Evolutionary conservation across 2,797 vertebrate genomes (phyloP).

Genomic region (Fistularia commersonii): DNA sequence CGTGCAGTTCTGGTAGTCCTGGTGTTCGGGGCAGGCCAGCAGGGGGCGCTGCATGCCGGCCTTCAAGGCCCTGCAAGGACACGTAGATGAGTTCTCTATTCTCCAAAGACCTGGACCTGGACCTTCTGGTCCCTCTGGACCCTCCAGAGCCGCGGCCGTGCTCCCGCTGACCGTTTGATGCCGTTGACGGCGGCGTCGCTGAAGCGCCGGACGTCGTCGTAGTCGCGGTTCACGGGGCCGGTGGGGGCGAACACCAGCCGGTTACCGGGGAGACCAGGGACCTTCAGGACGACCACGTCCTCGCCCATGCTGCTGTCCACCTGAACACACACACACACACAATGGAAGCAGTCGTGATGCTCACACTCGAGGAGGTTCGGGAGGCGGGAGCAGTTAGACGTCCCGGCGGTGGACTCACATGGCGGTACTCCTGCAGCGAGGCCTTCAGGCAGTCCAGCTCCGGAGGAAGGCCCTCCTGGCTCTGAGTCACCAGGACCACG

Average conservation of each 20-base stretch:
- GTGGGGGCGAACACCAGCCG: conserved; percentile 78
- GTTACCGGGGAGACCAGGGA: conserved; percentile 73
- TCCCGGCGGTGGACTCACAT: conserved; percentile 54
- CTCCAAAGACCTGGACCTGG: too few relatives aligned
- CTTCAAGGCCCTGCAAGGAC: conserved; percentile 71
- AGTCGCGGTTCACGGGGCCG: conserved; percentile 79
- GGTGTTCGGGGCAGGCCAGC: conserved; percentile 75
- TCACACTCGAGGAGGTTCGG: too few relatives aligned
- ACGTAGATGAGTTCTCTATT: neutral
- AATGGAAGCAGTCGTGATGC: too few relatives aligned
- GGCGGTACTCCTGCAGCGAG: conserved; percentile 73
- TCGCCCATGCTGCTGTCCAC: conserved; percentile 70
- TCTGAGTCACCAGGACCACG: conserved; percentile 71
- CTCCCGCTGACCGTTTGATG: conserved; percentile 69
- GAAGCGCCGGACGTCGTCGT: conserved; percentile 78
- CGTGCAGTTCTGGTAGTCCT: conserved; percentile 61
- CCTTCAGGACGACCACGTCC: conserved; percentile 74
- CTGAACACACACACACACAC: conserved; percentile 44
- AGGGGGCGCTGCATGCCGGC: conserved; percentile 78
- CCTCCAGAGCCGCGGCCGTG: too few relatives aligned
- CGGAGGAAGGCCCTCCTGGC: conserved; percentile 58
- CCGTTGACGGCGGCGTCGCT: conserved; percentile 73
- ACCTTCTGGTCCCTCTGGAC: too few relatives aligned
- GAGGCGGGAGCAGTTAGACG: neutral
- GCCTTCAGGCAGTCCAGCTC: conserved; percentile 68